phyloP scores from a whole-genome alignment of 2,797 vertebrate genomes.

The Pagetopsis macropterus region DNA sequence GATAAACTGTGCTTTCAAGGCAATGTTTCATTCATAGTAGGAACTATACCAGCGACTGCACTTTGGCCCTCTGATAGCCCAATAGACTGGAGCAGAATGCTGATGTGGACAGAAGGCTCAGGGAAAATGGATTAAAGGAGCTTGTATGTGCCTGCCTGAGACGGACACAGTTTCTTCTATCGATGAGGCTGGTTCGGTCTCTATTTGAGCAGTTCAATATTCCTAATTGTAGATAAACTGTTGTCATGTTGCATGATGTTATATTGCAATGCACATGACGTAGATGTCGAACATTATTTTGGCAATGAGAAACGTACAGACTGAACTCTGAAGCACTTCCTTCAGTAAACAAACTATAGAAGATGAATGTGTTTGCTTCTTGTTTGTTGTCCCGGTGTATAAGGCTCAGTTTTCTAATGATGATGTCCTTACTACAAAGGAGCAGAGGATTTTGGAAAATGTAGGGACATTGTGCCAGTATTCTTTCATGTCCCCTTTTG shows the following conservation, averaged over 20 bases:
- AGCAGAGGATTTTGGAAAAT: constrained; percentile 9
- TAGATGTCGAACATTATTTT: no score
- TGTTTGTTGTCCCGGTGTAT: no score
- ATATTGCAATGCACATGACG: background rate
- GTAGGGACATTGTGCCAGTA: background rate
- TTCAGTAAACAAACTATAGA: background rate
- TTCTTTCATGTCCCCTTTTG: background rate
- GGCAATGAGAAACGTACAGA: background rate
- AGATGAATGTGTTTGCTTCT: no score
- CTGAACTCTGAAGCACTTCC: background rate
- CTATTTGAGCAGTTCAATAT: background rate
- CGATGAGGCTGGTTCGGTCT: background rate
- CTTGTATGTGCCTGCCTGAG: constrained; percentile 18
- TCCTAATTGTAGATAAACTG: background rate
- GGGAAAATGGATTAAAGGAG: background rate
- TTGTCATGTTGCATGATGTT: no score
- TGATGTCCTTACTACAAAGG: constrained; percentile 9
- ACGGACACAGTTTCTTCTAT: background rate
- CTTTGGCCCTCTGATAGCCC: constrained; percentile 1
- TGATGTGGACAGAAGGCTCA: background rate
- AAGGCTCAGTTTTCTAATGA: background rate
- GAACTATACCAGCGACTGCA: constrained; percentile 9
- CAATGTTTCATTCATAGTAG: constrained; percentile 6
- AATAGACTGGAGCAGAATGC: background rate
- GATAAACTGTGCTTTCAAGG: background rate